These are phyloP conservation scores for Erynnis tages DNA, from an alignment of 2,888 invertebrate species.

Conservation along the genomic window DNA sequence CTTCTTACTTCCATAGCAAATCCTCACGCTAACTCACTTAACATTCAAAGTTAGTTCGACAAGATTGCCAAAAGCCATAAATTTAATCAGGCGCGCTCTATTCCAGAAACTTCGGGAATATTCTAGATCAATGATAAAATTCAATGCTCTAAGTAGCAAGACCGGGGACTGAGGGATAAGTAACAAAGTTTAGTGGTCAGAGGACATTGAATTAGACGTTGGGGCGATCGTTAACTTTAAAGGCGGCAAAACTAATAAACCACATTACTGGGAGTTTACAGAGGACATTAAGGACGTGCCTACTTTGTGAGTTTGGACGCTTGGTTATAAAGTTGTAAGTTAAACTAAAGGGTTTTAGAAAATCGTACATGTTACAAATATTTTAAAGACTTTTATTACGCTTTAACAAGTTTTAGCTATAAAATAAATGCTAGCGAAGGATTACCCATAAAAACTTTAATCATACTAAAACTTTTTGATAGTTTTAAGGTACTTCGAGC, in stretches of 20 bases:
- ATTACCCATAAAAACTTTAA: too few relatives aligned
- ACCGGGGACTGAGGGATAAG: slow-evolving; percentile 26
- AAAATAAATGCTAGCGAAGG: too few relatives aligned
- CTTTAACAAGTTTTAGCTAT: too few relatives aligned
- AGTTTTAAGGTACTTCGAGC: too few relatives aligned
- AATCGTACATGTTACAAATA: too few relatives aligned
- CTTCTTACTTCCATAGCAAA: too few relatives aligned
- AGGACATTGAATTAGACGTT: slow-evolving; percentile 31
- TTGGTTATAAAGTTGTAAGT: neutral
- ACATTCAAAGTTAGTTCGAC: neutral
- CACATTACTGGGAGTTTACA: neutral
- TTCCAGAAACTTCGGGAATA: slow-evolving; percentile 1
- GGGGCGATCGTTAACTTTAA: neutral
- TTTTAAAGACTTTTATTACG: too few relatives aligned
- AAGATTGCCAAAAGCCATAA: slow-evolving; percentile 1
- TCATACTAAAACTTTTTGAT: too few relatives aligned
- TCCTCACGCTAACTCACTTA: neutral
- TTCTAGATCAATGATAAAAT: slow-evolving; percentile 2
- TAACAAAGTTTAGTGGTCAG: slow-evolving; percentile 40
- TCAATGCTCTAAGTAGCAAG: slow-evolving; percentile 1
- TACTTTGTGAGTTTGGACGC: neutral
- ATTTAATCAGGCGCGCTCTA: slow-evolving; percentile 15
- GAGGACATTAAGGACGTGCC: neutral
- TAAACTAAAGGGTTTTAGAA: too few relatives aligned
- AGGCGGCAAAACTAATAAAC: slow-evolving; percentile 1